Base-by-base conservation (phyloP, 2,888 invertebrate species). In the Tetrapedia diversipes region DNA sequence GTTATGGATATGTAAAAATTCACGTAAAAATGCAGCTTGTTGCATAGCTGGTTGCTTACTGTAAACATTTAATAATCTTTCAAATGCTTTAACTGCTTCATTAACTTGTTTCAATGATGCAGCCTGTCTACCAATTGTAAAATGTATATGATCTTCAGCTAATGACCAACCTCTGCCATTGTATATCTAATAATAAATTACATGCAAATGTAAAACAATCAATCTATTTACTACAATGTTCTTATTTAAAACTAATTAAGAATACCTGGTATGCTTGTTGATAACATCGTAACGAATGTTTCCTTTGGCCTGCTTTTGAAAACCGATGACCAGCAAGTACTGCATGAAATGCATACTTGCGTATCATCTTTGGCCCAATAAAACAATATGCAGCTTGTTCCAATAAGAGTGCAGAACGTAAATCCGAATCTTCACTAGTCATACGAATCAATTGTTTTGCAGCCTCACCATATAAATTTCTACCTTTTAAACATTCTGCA, bases 361-460 rank as follows among this genome's bases (percentile, higher is more conserved):
- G 94, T 83, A 96, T 94, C 96, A 97, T 96, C 65, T 94, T 94
- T 34, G 95, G 94, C 4, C 92, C 93, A 43, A 98, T 93, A 90
- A 98, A 99, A 90, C 98, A 98, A 88, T 98, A 96, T 0, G 99
- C 96, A 0, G 99, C 98, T 92, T 99, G 98, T 91, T 99, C 99
- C 59, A 99, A 93, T 66, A 99, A 92, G 89, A 99, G 93, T 8
- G 98, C 99, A 82, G 98, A 98, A 68, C 98, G 94, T 67, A 99
- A 93, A 92, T 99, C 99, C n/a, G 98, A 97, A 91, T 99, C 99
- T 92, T 99, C 98, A 84, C 97, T 97, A 11, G 98, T 98, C 97
- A 99, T 97, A 76, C 98, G 95, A 85, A 98, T 98, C 60, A 98
- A 94, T 91, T 98, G 98, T 89, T 96, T 96, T 0, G 99, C 98